Evolutionary conservation across 1,140 invertebrate species (phyloP).

Genomic region (Lasioglossum albipes): DNA sequence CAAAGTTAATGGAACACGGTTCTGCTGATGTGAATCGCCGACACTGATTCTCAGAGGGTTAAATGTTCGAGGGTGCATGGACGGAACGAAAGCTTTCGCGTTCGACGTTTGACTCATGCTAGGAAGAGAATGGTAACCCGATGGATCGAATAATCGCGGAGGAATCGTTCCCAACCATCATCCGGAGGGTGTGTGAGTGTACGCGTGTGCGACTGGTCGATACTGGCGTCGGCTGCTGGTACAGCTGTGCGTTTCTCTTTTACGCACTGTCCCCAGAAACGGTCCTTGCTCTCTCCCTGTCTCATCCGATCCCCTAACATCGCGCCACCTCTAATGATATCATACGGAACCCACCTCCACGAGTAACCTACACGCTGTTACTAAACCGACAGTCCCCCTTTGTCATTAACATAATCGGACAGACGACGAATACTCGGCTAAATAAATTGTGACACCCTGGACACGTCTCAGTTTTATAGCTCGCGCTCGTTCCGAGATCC

Average conservation of each 20-base stretch:
- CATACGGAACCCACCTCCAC: background rate
- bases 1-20: too few species aligned
- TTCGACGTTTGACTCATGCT: background rate
- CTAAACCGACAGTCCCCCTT: background rate
- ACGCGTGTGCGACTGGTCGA: constrained; percentile 59
- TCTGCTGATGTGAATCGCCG: too few species aligned
- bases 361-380: background rate
- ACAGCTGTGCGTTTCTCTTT: constrained; percentile 54
- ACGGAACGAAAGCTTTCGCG: background rate
- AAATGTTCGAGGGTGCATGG: background rate
- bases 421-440: background rate
- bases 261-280: constrained; percentile 4
- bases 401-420: background rate
- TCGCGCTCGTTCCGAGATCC: too few species aligned
- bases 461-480: too few species aligned
- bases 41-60: background rate
- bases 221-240: constrained; percentile 62
- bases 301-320: background rate
- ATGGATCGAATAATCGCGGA: constrained; percentile 49
- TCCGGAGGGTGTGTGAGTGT: constrained; percentile 21
- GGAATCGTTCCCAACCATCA: constrained; percentile 38
- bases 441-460: too few species aligned
- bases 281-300: background rate
- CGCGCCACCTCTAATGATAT: background rate
- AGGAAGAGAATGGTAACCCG: constrained; percentile 5